A percentile compares a stretch with the other conserved stretches of the same genome.
phyloP scores from a whole-genome alignment of 2,888 invertebrate genomes.

The Biston betularia region DNA sequence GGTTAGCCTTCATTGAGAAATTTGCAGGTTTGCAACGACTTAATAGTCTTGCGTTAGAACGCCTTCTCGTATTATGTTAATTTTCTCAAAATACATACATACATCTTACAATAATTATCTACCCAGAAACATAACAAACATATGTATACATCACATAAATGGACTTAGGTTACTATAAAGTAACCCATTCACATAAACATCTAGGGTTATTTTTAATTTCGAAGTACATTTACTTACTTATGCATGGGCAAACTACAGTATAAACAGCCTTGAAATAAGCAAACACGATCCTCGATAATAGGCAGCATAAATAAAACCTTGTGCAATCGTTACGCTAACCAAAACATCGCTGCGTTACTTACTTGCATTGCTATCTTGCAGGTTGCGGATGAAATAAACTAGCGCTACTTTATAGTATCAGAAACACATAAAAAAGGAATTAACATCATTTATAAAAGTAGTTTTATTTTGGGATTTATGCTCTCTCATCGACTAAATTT shows the following conservation, averaged over 20 bases:
- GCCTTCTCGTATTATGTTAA: too few relatives aligned
- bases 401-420: background rate
- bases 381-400: slow-evolving; percentile 8
- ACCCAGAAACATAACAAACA: too few relatives aligned
- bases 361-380: slow-evolving; percentile 19
- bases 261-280: slow-evolving; percentile 19
- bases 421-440: background rate
- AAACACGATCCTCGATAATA: slow-evolving; percentile 19
- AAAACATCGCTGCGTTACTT: slow-evolving; percentile 40
- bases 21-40: too few relatives aligned
- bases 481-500: too few relatives aligned
- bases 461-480: too few relatives aligned
- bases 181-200: background rate
- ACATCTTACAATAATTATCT: too few relatives aligned
- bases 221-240: slow-evolving; percentile 1
- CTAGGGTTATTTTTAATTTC: background rate
- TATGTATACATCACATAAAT: too few relatives aligned
- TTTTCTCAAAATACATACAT: too few relatives aligned
- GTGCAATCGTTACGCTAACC: slow-evolving; percentile 35
- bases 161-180: background rate
- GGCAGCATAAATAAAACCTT: slow-evolving; percentile 31
- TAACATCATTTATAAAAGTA: background rate
- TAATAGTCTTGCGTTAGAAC: too few relatives aligned
- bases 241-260: slow-evolving; percentile 7
- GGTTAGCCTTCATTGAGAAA: too few relatives aligned